Evolutionary conservation across 1,140 invertebrate genomes (phyloP).

Genomic region (Lerema accius): DNA sequence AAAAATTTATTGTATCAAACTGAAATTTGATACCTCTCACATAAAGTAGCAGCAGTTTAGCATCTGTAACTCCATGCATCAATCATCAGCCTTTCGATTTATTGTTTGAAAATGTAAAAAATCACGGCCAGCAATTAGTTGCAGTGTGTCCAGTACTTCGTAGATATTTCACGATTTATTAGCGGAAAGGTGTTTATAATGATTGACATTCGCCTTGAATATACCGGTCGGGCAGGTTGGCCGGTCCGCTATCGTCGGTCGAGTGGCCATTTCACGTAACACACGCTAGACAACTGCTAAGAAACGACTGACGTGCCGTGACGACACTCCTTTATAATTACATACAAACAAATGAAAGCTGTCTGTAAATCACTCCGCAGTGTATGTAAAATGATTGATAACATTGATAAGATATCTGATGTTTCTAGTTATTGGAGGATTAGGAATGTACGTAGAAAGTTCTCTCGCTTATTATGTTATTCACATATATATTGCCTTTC

Average conservation of each 20-base stretch:
- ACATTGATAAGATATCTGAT: not conserved
- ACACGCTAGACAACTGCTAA: constrained; percentile 11
- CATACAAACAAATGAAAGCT: constrained; percentile 26
- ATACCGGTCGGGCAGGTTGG: constrained; percentile 25
- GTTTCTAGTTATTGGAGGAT: not conserved
- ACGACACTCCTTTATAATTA: constrained; percentile 1
- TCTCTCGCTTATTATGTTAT: not conserved
- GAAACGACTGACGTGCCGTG: not conserved
- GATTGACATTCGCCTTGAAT: constrained; percentile 61
- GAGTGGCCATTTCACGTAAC: constrained; percentile 18
- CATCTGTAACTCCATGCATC: too few relatives aligned
- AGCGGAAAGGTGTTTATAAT: constrained; percentile 37
- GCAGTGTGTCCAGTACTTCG: constrained; percentile 8
- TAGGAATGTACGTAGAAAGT: not conserved
- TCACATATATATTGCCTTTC: not conserved
- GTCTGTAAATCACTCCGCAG: not conserved
- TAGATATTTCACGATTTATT: constrained; percentile 37
- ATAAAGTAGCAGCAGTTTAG: too few relatives aligned
- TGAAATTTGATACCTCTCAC: too few relatives aligned
- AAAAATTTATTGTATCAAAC: too few relatives aligned
- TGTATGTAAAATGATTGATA: constrained; percentile 12
- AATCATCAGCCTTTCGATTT: not conserved
- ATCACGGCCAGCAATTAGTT: not conserved
- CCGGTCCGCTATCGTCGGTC: not conserved
- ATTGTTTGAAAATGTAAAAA: not conserved